Evolutionary conservation across 35 echinoderm and acorn worm genomes (phyloP).

Genomic region (Lytechinus variegatus): DNA sequence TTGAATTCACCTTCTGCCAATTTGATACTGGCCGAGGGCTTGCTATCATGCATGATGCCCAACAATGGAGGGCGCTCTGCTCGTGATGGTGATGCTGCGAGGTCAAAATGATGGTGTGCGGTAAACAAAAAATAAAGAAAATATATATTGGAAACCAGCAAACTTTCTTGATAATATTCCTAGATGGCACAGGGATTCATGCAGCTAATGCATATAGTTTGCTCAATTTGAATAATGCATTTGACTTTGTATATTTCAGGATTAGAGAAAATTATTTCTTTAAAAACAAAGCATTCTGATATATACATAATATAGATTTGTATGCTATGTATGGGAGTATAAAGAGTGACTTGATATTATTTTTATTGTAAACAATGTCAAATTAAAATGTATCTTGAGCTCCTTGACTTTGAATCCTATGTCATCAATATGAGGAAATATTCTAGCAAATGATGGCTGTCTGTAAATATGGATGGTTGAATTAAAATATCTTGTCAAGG

Average conservation of each 20-base stretch:
- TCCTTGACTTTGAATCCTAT: not conserved
- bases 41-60: conserved; percentile 19
- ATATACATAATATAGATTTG: not conserved
- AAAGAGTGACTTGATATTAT: not conserved
- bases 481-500: not conserved
- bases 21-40: conserved; percentile 1
- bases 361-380: not conserved
- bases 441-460: not conserved
- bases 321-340: not conserved
- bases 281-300: not conserved
- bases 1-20: conserved; percentile 32
- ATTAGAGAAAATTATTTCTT: not conserved
- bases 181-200: not conserved
- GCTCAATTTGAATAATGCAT: not conserved
- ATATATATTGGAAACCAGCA: not conserved
- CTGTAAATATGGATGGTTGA: not conserved
- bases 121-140: not conserved
- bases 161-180: not conserved
- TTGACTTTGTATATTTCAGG: not conserved
- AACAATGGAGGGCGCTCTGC: not conserved
- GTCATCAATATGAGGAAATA: not conserved
- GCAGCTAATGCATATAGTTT: not conserved
- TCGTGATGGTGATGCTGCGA: not conserved
- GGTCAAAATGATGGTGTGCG: not conserved
- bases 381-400: not conserved